phyloP scores from a whole-genome alignment of 2,797 vertebrate species.

The Stomatorhinus walkeri region DNA sequence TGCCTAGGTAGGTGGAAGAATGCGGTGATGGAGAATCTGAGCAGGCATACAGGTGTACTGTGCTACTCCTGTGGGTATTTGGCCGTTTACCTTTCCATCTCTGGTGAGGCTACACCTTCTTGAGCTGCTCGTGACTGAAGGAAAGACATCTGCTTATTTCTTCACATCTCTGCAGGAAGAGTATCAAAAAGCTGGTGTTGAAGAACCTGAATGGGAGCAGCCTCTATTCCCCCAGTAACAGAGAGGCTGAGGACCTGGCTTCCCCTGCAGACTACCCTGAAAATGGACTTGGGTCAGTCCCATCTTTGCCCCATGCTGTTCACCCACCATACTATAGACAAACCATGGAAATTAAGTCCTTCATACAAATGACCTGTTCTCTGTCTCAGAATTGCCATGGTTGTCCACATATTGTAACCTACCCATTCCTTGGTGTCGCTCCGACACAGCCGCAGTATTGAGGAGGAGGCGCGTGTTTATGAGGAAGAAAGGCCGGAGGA shows the following conservation, averaged over 20 bases:
- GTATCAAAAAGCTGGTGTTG: conserved; percentile 90
- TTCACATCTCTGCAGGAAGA: conserved; percentile 64
- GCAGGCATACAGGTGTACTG: neutral
- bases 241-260: conserved; percentile 72
- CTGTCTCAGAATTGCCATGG: neutral
- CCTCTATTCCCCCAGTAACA: conserved; percentile 69
- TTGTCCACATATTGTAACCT: neutral
- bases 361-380: neutral
- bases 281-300: conserved; percentile 70
- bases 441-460: conserved; percentile 48
- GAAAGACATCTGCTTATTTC: neutral
- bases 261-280: conserved; percentile 77
- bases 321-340: neutral
- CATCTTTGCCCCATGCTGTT: neutral
- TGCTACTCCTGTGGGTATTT: neutral
- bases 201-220: conserved; percentile 81
- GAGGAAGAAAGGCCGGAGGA: conserved; percentile 61
- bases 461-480: conserved; percentile 59
- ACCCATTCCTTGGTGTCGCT: neutral
- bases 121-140: neutral
- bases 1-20: conserved; percentile 68
- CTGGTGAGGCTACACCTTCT: neutral
- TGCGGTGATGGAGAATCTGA: neutral
- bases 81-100: neutral
- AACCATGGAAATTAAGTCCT: neutral